Base-by-base conservation (phyloP, 2,113 vertebrate genomes). In the Oncorhynchus kisutch region DNA sequence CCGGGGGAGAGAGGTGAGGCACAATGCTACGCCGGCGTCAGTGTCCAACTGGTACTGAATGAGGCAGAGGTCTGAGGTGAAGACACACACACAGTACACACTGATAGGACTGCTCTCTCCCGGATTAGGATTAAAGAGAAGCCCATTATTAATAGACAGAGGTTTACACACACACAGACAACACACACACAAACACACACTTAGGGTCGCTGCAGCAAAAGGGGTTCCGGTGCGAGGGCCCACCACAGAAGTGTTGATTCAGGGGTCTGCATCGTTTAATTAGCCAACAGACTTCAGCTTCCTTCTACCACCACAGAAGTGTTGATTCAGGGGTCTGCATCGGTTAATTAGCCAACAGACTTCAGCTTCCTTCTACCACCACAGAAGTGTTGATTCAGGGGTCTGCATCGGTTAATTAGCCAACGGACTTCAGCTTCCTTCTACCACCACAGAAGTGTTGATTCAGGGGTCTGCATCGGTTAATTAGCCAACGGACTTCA, bases 111-210 rank as follows among this genome's bases (percentile, higher is more conserved):
- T 49, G 34, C 25, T 72, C 59, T 20, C 16, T 72, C 72, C 81
- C 84, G 65, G 79, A 82, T 71, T 27, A 64, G 74, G 82, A 86
- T 87, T 84, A 34, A 16, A 69, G 49, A 45, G 51, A 39, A 48
- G 12, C 31, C 57, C 54, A 57, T 57, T 62, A 73, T 62, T 62
- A 72, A 48, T n/a, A 39, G 27, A 45, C 9, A 31, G 12, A 39
- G 54, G 71, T 5, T 81, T 48, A 49, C 74, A 6, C 24, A 51
- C 34, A 70, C 54, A 31, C 24, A 5, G 64, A 22, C 27, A 27
- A 25, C 51, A 76, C 25, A 25, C 64, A 68, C 77, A 75, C 5
- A 34, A 34, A 34, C 75, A 76, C 12, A 54, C 12, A 16, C 5
- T 54, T 16, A 18, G 49, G 49, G 49, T 14, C 49, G 16, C 71